These are phyloP conservation scores for Phenganax subtilis DNA, from an alignment of 92 coral and sea anemone genomes.

Conservation along the genomic window DNA sequence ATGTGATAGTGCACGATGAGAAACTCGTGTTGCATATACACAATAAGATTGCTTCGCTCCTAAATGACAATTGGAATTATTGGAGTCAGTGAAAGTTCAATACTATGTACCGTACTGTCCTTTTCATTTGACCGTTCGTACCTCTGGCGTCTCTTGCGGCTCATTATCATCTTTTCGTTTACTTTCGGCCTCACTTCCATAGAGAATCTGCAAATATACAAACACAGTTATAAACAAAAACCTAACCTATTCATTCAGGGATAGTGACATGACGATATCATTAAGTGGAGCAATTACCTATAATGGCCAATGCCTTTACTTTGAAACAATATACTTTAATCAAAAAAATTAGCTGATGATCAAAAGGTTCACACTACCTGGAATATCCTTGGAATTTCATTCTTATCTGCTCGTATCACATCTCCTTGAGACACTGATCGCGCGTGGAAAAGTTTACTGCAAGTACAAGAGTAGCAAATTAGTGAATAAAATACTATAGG, in stretches of 20 bases:
- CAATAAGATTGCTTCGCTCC: slow-evolving; percentile 83
- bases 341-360: neutral
- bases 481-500: neutral
- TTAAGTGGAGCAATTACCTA: no score
- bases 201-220: slow-evolving; percentile 61
- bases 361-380: slow-evolving; percentile 55
- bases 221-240: neutral
- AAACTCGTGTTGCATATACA: slow-evolving; percentile 97
- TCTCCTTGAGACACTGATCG: slow-evolving; percentile 98
- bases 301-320: no score
- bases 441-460: slow-evolving; percentile 94
- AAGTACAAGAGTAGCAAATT: neutral
- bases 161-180: slow-evolving; percentile 71
- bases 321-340: no score
- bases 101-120: neutral
- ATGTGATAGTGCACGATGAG: slow-evolving; percentile 93
- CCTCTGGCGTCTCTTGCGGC: slow-evolving; percentile 73
- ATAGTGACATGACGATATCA: no score
- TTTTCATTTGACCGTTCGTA: slow-evolving; percentile 22
- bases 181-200: slow-evolving; percentile 91
- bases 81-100: no score
- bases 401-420: slow-evolving; percentile 96
- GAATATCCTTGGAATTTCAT: slow-evolving; percentile 97
- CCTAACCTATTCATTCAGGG: neutral
- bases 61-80: slow-evolving; percentile 24